These are phyloP conservation scores for Tokudaia tokunoshimensis DNA, from an alignment of 2,797 vertebrate genomes.

Conservation along the genomic window DNA sequence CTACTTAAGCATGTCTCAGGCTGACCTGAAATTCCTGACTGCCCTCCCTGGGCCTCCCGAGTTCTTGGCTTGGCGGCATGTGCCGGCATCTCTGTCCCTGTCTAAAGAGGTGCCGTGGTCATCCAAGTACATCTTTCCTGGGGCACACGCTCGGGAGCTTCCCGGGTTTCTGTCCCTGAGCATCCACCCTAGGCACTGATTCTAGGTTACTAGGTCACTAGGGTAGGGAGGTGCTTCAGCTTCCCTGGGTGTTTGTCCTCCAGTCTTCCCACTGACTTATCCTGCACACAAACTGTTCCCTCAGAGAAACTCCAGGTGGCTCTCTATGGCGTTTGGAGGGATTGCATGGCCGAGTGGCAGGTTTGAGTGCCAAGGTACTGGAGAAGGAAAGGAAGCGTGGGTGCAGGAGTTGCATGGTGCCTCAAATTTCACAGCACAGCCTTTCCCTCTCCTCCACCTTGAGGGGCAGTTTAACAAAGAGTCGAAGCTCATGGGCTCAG, in stretches of 20 bases:
- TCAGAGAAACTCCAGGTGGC: neutral
- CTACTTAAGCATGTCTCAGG: neutral
- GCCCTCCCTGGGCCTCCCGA: neutral
- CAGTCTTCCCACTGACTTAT: neutral
- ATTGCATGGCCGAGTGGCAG: conserved; percentile 8
- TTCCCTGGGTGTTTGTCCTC: neutral
- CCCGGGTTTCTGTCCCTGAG: neutral
- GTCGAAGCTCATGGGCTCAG: neutral
- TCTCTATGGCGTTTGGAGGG: conserved; percentile 28
- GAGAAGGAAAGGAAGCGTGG: neutral
- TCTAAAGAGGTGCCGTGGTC: neutral
- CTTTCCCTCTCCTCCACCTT: neutral
- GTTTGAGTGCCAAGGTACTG: neutral
- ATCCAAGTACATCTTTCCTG: neutral
- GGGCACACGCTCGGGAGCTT: neutral
- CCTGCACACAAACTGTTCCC: neutral
- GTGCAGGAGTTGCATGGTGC: neutral
- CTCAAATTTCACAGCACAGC: neutral
- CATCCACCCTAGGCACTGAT: neutral
- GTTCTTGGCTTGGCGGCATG: neutral
- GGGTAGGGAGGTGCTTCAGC: neutral
- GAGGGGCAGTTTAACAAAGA: neutral
- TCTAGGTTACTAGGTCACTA: neutral
- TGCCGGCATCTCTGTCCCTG: neutral
- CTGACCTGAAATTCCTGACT: neutral